Conservation (phyloP, 2,113 vertebrate species). For the Poicephalus gulielmi region DNA sequence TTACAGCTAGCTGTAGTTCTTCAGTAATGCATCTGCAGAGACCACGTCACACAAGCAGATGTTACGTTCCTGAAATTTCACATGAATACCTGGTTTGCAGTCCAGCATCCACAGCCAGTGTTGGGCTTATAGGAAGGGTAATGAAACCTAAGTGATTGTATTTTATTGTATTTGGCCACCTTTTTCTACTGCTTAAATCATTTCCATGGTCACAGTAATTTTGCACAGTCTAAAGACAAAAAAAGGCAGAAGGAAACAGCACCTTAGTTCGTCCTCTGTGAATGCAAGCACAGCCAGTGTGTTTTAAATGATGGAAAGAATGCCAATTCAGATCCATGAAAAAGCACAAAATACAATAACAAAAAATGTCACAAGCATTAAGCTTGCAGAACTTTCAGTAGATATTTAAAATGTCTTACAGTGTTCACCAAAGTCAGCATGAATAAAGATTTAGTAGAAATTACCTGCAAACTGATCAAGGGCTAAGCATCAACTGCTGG, state of each 20-base stretch:
- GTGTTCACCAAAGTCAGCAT: neutral
- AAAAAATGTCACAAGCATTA: neutral
- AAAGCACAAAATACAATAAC: neutral
- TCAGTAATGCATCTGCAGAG: neutral
- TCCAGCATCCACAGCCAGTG: neutral
- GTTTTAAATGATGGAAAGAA: neutral
- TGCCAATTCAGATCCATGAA: neutral
- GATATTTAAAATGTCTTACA: neutral
- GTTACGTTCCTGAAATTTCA: neutral
- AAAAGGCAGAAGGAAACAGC: neutral
- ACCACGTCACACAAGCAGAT: accelerated
- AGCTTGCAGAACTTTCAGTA: neutral
- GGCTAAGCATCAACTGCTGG: neutral
- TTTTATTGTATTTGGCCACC: neutral
- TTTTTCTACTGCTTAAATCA: neutral
- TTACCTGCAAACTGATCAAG: neutral
- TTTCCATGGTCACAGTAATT: neutral
- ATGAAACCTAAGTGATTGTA: neutral
- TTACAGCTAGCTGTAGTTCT: neutral
- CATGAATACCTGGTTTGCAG: neutral
- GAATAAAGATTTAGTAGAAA: neutral
- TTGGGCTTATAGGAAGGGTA: neutral
- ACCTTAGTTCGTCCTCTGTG: neutral
- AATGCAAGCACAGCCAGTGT: neutral
- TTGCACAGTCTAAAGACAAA: neutral